Conservation (phyloP, 2,113 vertebrate genomes). For the Hippocampus guttulatus region DNA sequence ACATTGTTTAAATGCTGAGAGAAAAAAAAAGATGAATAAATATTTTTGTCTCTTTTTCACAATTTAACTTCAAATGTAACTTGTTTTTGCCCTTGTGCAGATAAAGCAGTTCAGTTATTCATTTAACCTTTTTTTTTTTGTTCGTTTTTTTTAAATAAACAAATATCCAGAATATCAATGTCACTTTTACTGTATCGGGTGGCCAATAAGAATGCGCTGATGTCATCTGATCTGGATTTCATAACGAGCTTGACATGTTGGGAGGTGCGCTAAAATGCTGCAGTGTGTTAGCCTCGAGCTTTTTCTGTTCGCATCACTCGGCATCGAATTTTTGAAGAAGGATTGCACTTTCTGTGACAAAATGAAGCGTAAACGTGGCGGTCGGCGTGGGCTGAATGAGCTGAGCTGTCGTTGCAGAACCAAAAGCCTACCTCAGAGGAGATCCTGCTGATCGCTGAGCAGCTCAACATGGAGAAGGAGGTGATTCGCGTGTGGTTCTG, state of each 20-base stretch:
- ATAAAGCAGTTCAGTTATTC: no score
- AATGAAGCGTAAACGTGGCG: background rate
- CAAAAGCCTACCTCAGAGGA: conserved; percentile 95
- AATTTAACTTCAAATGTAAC: no score
- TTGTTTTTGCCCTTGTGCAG: no score
- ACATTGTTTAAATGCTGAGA: no score
- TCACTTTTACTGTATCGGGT: background rate
- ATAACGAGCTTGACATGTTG: background rate
- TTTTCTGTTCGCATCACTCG: background rate
- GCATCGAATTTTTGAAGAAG: background rate
- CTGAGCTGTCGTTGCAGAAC: conserved; percentile 69
- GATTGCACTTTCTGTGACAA: background rate
- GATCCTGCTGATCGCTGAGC: conserved; percentile 85
- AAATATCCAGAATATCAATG: background rate
- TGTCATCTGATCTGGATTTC: background rate
- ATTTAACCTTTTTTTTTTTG: no score
- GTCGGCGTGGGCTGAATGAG: background rate
- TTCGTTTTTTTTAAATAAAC: background rate
- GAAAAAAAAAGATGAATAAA: no score
- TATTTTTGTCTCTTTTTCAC: no score
- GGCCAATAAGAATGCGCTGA: background rate
- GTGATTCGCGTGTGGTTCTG: conserved; percentile 94
- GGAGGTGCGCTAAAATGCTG: background rate
- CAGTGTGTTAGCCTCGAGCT: background rate
- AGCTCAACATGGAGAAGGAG: conserved; percentile 92